Percentiles rank a stretch among this genome's conserved stretches.
These are phyloP conservation scores for Tretioscincus oriximinensis DNA, from an alignment of 2,113 vertebrate genomes.

Conservation along the genomic window DNA sequence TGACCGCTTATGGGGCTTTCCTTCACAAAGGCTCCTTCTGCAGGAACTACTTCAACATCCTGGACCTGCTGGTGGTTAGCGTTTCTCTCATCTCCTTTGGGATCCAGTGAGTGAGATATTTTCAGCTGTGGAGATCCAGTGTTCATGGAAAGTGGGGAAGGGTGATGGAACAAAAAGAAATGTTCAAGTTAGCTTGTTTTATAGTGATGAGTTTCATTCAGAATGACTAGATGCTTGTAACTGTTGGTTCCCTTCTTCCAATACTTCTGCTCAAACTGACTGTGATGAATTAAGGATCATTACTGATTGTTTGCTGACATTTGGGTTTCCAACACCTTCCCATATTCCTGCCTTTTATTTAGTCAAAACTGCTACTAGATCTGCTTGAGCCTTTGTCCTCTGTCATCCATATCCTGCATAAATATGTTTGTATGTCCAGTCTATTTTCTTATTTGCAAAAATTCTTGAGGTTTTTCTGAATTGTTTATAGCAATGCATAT, in stretches of 20 bases:
- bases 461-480: neutral
- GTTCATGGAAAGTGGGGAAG: fast-evolving
- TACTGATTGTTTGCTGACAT: neutral
- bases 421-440: neutral
- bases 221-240: neutral
- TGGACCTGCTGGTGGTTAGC: conserved; percentile 97
- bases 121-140: neutral
- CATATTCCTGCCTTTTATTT: neutral
- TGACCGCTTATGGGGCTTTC: conserved; percentile 98
- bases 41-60: conserved; percentile 98
- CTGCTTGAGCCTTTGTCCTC: neutral
- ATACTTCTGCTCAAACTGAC: neutral
- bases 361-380: neutral
- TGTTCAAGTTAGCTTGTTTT: neutral
- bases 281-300: neutral
- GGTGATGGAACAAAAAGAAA: neutral
- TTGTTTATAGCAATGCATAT: neutral
- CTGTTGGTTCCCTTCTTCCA: neutral
- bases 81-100: conserved; percentile 99
- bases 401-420: neutral
- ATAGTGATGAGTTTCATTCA: neutral
- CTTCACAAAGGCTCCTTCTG: conserved; percentile 98
- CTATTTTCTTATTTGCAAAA: neutral
- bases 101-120: conserved; percentile 90
- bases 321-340: neutral